Evolutionary conservation across 1,140 invertebrate genomes (phyloP).

Genomic region (Diorhabda carinulata): DNA sequence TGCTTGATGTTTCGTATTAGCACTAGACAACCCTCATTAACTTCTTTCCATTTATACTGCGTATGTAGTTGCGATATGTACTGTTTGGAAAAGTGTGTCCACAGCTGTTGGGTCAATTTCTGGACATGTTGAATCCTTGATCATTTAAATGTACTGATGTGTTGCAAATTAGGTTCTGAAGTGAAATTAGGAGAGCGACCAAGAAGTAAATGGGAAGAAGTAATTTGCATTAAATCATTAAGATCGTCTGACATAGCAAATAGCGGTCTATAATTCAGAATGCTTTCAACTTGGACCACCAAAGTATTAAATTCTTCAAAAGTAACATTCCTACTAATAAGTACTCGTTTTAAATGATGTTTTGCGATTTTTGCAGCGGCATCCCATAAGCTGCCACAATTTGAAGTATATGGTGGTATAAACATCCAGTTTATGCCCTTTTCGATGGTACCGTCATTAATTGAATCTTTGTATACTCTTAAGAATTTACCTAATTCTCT

Average conservation of each 20-base stretch:
- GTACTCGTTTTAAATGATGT: background rate
- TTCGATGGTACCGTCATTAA: background rate
- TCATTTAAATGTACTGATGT: too few relatives aligned
- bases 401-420: background rate
- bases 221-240: conserved; percentile 67
- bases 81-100: too few relatives aligned
- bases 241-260: conserved; percentile 59
- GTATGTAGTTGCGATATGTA: too few relatives aligned
- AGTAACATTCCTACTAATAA: background rate
- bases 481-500: conserved; percentile 8
- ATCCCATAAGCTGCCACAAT: background rate
- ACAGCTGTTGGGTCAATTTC: too few relatives aligned
- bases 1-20: too few relatives aligned
- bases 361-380: background rate
- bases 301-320: background rate
- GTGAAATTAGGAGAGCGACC: conserved; percentile 43
- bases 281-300: conserved; percentile 30
- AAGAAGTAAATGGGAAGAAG: conserved; percentile 69
- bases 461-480: background rate
- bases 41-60: background rate
- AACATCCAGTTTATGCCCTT: background rate
- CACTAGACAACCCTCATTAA: too few relatives aligned
- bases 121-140: conserved; percentile 6
- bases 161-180: too few relatives aligned
- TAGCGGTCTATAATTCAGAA: conserved; percentile 51